phyloP scores from a whole-genome alignment of 2,113 vertebrate genomes.

The Shinisaurus crocodilurus region DNA sequence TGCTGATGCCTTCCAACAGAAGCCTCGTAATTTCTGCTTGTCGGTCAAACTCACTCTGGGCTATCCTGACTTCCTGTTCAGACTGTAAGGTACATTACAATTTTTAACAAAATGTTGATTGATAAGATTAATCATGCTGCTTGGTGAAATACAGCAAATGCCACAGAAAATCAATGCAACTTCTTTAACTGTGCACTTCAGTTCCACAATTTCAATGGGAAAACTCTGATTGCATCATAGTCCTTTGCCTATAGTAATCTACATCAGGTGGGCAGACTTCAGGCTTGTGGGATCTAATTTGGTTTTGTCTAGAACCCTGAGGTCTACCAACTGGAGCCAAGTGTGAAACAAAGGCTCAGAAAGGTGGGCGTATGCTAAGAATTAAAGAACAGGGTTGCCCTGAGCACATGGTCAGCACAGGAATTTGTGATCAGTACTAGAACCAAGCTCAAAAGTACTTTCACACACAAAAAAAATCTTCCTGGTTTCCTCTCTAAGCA shows the following conservation, averaged over 20 bases:
- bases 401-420: no score
- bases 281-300: no score
- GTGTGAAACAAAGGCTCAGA: no score
- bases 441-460: no score
- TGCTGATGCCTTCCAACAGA: conserved; percentile 95
- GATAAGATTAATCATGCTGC: neutral
- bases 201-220: neutral
- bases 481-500: no score
- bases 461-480: no score
- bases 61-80: conserved; percentile 96
- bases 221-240: neutral
- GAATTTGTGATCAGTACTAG: no score
- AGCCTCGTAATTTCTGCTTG: conserved; percentile 98
- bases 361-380: no score
- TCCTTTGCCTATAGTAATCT: neutral
- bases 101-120: neutral
- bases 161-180: neutral
- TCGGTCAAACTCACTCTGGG: conserved; percentile 97
- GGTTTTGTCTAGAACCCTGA: no score
- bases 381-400: no score
- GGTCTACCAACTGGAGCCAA: no score
- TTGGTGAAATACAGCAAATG: neutral
- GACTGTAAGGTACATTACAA: conserved; percentile 79
- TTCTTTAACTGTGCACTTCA: neutral
- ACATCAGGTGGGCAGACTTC: no score